Percentiles rank a stretch among this genome's conserved stretches.
phyloP scores from a whole-genome alignment of 2,888 invertebrate species.

The Lepidocyrtoides sp. region DNA sequence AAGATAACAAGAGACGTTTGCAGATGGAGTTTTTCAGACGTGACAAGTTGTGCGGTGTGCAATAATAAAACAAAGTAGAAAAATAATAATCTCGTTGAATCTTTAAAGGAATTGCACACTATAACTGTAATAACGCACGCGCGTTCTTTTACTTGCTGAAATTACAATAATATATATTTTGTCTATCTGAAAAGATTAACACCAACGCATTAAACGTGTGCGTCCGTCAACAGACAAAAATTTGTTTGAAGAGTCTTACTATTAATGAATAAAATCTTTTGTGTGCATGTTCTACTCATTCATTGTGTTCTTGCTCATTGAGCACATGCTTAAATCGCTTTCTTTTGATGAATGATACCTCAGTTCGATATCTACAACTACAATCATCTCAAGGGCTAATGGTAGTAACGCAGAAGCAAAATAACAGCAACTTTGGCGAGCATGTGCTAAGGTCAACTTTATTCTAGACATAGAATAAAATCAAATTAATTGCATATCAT shows the following conservation, averaged over 20 bases:
- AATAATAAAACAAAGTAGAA: background rate
- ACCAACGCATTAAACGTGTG: background rate
- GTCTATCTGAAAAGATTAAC: background rate
- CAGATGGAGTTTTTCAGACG: slow-evolving; percentile 35
- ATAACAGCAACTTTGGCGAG: background rate
- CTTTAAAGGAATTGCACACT: background rate
- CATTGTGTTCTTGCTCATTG: slow-evolving; percentile 52
- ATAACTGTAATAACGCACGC: background rate
- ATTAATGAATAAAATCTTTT: too few relatives aligned
- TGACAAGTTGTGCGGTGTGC: slow-evolving; percentile 25
- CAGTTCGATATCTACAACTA: background rate
- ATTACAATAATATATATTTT: background rate
- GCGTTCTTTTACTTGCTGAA: background rate
- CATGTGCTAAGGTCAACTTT: background rate
- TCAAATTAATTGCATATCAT: too few relatives aligned
- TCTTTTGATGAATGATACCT: slow-evolving; percentile 17
- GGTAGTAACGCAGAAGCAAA: background rate
- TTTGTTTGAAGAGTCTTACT: too few relatives aligned
- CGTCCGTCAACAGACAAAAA: slow-evolving; percentile 32
- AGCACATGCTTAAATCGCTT: slow-evolving; percentile 34
- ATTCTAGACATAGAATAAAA: background rate
- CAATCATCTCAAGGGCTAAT: background rate
- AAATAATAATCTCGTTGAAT: background rate
- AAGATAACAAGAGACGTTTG: background rate
- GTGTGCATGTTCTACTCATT: background rate